Evolutionary conservation across 2,888 invertebrate species (phyloP).

Genomic region (Drosophila peninsularis): DNA sequence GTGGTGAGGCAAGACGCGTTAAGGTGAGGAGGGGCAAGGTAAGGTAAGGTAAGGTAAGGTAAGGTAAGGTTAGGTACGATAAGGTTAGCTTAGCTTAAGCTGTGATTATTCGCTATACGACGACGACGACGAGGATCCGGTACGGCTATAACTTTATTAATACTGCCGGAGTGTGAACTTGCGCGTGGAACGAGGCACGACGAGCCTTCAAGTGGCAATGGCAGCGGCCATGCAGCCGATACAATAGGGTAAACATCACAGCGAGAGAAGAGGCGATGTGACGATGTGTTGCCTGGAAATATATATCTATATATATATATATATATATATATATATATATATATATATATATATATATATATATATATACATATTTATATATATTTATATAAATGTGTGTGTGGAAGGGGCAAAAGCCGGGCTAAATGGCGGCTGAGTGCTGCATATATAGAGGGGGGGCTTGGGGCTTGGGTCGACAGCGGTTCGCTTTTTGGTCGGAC

Average conservation of each 20-base stretch:
- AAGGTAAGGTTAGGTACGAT: background rate
- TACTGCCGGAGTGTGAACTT: conserved; percentile 13
- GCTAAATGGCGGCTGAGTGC: conserved; percentile 21
- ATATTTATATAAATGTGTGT: background rate
- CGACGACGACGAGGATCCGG: background rate
- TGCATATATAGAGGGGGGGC: background rate
- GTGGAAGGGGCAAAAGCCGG: conserved; percentile 14
- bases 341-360: background rate
- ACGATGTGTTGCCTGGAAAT: conserved; percentile 31
- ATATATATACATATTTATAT: background rate
- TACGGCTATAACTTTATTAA: conserved; percentile 10
- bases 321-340: background rate
- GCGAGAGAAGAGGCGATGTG: conserved; percentile 13
- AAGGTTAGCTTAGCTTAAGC: background rate
- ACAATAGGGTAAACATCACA: conserved; percentile 48
- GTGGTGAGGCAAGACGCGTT: background rate
- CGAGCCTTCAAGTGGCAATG: conserved; percentile 60
- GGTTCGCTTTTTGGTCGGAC: conserved; percentile 27
- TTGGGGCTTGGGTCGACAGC: conserved; percentile 5
- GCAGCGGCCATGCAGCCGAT: conserved; percentile 49
- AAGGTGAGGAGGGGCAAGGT: too few species aligned
- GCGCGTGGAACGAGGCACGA: conserved; percentile 48
- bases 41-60: background rate
- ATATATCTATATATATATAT: background rate
- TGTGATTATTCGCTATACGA: background rate